Evolutionary conservation across 2,113 vertebrate species (phyloP), one percentile per base, ranked within the genome.

Genomic region (Oryzias celebensis): DNA sequence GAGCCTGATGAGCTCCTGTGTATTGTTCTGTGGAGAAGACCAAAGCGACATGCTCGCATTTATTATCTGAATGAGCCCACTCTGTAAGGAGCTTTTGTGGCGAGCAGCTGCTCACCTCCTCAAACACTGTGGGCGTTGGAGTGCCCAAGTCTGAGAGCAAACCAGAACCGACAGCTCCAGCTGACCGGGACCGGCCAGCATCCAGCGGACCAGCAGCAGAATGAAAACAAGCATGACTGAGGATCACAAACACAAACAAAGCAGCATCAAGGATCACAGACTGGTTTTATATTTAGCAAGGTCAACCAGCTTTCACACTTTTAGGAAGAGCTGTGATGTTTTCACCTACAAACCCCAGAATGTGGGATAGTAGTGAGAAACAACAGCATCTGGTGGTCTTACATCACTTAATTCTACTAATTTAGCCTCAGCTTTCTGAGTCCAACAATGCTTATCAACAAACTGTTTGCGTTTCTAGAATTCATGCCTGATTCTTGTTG

Each of bases 81-180:
- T 43, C 52, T 55, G 44, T 58, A 26, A 28, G 26, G 26, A 28
- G 26, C 26, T 28, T 68, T 64, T 16, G 16, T 44, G 1, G 4
- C 5, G 52, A 68, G 52, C 28, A 63, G 52, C 45, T 53, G 14
- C 15, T 62, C 43, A 78, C 54, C 48, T 55, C 51, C 36, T 14
- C 61, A 58, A 68, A 59, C 68, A 76, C 62, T 67, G 77, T 77
- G 58, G 65, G 77, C 10, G 41, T 47, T 67, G 14, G 49, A 80
- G 77, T 42, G 44, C 8, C 44, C 26, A n/a, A 18, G 51, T 57
- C 41, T 59, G 60, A 74, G 55, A 52, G 58, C 41, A 52, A 58
- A 75, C 54, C 47, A 47, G 44, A 20, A 36, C 52, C 63, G 59
- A 76, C 52, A 61, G 60, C 75, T 79, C 60, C 41, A 62, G 55